phyloP scores from a whole-genome alignment of 2,113 vertebrate genomes.

The Oncorhynchus masou region DNA sequence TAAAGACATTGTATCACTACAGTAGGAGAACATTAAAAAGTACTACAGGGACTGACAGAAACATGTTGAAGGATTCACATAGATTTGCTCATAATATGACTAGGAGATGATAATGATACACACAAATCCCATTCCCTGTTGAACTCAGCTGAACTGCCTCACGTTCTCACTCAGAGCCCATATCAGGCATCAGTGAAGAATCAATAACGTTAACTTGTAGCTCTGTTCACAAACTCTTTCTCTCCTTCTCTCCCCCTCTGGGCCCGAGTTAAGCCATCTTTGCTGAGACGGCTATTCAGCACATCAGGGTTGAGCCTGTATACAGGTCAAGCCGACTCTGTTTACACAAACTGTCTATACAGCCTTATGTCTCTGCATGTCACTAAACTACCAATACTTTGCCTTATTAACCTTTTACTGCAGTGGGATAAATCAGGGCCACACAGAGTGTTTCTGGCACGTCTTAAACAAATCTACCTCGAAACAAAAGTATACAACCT shows the following conservation, averaged over 20 bases:
- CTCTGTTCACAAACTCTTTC: background rate
- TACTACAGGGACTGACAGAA: background rate
- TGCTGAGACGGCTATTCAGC: slow-evolving; percentile 14
- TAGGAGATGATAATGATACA: background rate
- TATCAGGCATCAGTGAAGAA: slow-evolving; percentile 7
- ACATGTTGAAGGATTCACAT: background rate
- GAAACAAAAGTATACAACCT: too few species aligned
- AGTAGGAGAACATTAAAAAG: background rate
- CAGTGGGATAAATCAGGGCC: background rate
- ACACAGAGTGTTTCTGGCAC: too few species aligned
- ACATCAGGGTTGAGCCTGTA: slow-evolving; percentile 9
- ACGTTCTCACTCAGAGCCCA: background rate
- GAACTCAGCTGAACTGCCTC: background rate
- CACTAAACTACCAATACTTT: background rate
- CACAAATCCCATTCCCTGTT: background rate
- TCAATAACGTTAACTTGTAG: slow-evolving; percentile 1
- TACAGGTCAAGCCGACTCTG: background rate
- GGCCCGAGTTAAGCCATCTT: slow-evolving; percentile 9
- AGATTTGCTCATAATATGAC: background rate
- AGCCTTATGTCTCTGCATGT: background rate
- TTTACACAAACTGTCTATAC: background rate
- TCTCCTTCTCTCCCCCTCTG: background rate
- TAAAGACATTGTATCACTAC: background rate
- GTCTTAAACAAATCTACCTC: too few species aligned
- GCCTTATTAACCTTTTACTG: background rate